Evolutionary conservation across 2,113 vertebrate genomes (phyloP).

Genomic region (Microcebus ravelobensis): DNA sequence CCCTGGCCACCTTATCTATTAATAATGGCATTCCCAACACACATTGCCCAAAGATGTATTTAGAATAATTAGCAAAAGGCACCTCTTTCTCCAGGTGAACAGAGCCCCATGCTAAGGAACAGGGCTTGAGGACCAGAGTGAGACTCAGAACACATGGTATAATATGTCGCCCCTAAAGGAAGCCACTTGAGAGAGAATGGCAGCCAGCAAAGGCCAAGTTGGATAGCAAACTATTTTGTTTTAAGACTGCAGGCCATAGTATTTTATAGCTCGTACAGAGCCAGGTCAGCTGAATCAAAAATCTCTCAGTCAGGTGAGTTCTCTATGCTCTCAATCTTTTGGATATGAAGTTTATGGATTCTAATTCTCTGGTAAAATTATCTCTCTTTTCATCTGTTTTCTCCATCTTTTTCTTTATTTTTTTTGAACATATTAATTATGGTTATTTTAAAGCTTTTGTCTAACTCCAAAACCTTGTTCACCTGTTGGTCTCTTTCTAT

Average conservation of each 20-base stretch:
- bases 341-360: neutral
- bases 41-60: neutral
- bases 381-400: neutral
- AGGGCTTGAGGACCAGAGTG: neutral
- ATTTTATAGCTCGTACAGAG: neutral
- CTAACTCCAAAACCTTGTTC: neutral
- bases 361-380: neutral
- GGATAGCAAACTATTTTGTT: neutral
- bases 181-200: neutral
- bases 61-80: neutral
- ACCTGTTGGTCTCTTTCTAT: neutral
- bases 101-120: neutral
- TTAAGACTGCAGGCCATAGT: neutral
- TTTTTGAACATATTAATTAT: neutral
- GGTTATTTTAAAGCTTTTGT: neutral
- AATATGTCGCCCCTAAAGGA: neutral
- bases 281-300: neutral
- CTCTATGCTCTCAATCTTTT: neutral
- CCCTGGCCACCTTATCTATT: neutral
- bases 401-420: neutral
- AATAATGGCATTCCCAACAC: neutral
- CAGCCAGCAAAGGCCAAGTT: neutral
- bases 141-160: neutral
- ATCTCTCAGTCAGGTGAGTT: neutral
- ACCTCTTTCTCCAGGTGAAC: neutral